A percentile compares a stretch with the other conserved stretches of the same genome.
These are phyloP conservation scores for Anas bernieri DNA, from an alignment of 2,797 vertebrate genomes.

Conservation along the genomic window DNA sequence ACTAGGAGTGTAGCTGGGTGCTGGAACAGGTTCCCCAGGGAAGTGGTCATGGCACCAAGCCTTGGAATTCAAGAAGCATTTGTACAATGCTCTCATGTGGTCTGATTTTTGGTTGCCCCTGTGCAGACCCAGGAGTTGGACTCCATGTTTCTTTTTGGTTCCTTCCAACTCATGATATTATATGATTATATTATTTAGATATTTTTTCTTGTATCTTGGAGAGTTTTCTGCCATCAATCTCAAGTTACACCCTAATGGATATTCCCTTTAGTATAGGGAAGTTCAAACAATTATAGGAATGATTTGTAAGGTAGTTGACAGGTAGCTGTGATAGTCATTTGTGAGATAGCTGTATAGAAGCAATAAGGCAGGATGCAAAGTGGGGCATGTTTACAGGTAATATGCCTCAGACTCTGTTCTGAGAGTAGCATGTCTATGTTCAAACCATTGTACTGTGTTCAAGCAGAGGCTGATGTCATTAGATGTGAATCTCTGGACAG, in stretches of 20 bases:
- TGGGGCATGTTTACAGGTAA: background rate
- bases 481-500: background rate
- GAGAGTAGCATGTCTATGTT: background rate
- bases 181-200: background rate
- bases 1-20: no score
- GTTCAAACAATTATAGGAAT: background rate
- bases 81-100: no score
- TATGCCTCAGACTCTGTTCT: background rate
- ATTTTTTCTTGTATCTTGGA: background rate
- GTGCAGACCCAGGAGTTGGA: no score
- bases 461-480: background rate
- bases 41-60: no score
- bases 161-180: no score
- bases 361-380: background rate
- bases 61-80: no score
- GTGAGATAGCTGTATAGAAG: background rate
- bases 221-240: background rate
- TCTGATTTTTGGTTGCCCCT: no score
- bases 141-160: no score
- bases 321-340: background rate
- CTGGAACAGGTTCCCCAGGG: no score
- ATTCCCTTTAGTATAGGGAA: accelerated
- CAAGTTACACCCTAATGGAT: background rate
- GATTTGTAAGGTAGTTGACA: accelerated
- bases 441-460: background rate